Evolutionary conservation across 2,113 vertebrate genomes (phyloP).

Genomic region (Corythornis madagascariensis): DNA sequence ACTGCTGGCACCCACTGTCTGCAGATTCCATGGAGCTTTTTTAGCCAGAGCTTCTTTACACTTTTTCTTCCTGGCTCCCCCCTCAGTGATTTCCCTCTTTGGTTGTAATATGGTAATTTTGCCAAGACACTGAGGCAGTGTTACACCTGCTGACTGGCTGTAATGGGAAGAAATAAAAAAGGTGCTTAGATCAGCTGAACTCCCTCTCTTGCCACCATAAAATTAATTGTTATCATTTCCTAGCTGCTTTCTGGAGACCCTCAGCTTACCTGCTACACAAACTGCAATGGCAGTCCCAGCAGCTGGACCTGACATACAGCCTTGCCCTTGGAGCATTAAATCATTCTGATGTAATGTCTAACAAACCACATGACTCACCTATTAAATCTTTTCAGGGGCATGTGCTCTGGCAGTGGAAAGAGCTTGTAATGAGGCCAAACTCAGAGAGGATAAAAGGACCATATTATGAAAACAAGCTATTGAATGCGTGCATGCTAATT

Average conservation of each 20-base stretch:
- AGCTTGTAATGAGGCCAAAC: constrained; percentile 82
- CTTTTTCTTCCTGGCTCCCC: rapidly evolving
- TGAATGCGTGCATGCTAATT: constrained; percentile 1
- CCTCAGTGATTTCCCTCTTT: not conserved
- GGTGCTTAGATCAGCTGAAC: constrained; percentile 51
- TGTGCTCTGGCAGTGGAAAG: constrained; percentile 78
- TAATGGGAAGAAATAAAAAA: constrained; percentile 17
- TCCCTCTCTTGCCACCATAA: not conserved
- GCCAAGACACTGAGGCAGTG: not conserved
- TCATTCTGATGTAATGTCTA: constrained; percentile 94
- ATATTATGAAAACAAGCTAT: constrained; percentile 62
- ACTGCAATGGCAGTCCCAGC: constrained; percentile 59
- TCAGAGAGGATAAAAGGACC: constrained; percentile 40
- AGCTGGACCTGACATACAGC: constrained; percentile 78
- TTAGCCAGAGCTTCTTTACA: not conserved
- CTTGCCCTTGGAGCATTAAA: constrained; percentile 86
- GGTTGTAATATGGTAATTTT: not conserved
- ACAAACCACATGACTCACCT: constrained; percentile 78
- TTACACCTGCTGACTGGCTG: constrained; percentile 2
- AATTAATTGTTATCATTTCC: constrained; percentile 71
- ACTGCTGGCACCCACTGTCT: rapidly evolving
- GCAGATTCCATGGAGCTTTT: not conserved
- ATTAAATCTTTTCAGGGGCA: constrained; percentile 83
- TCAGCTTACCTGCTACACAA: constrained; percentile 33
- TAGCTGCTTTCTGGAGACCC: constrained; percentile 68